These are phyloP conservation scores for Pegoplata infirma DNA, from an alignment of 2,888 invertebrate genomes.

Conservation along the genomic window DNA sequence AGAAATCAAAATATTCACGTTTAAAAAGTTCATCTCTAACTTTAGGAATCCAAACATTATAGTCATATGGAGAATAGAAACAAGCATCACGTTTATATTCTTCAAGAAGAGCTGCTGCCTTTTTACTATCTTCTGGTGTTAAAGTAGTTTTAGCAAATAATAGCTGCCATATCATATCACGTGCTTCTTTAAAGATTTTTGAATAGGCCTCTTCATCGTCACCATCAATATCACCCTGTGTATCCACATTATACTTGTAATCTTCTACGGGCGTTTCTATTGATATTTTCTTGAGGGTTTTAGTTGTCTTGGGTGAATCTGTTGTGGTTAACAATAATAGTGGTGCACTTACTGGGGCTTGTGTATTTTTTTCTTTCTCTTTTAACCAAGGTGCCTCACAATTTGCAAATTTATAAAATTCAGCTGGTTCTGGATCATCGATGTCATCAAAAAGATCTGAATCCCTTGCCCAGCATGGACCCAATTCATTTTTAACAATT, in stretches of 20 bases:
- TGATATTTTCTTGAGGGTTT: constrained; percentile 31
- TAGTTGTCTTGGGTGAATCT: neutral
- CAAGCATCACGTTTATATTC: constrained; percentile 77
- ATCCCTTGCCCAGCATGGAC: constrained; percentile 71
- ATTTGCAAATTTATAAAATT: constrained; percentile 71
- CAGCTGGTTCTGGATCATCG: constrained; percentile 67
- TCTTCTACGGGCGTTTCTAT: constrained; percentile 53
- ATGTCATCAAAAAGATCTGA: constrained; percentile 71
- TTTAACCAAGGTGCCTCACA: constrained; percentile 49
- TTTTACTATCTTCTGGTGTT: constrained; percentile 43
- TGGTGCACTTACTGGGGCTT: neutral
- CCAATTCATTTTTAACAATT: constrained; percentile 72
- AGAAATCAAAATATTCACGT: constrained; percentile 70
- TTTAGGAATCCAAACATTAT: constrained; percentile 74
- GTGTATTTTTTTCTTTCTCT: neutral
- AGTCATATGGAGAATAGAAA: constrained; percentile 70
- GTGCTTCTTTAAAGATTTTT: constrained; percentile 47
- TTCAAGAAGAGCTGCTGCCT: constrained; percentile 68
- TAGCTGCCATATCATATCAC: constrained; percentile 63
- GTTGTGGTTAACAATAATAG: neutral
- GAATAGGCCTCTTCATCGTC: constrained; percentile 65
- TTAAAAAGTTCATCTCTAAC: constrained; percentile 71
- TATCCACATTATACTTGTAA: constrained; percentile 66
- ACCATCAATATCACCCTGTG: constrained; percentile 65
- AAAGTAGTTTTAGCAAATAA: constrained; percentile 58